phyloP scores from a whole-genome alignment of 2,113 vertebrate genomes.

The Triplophysa rosa region DNA sequence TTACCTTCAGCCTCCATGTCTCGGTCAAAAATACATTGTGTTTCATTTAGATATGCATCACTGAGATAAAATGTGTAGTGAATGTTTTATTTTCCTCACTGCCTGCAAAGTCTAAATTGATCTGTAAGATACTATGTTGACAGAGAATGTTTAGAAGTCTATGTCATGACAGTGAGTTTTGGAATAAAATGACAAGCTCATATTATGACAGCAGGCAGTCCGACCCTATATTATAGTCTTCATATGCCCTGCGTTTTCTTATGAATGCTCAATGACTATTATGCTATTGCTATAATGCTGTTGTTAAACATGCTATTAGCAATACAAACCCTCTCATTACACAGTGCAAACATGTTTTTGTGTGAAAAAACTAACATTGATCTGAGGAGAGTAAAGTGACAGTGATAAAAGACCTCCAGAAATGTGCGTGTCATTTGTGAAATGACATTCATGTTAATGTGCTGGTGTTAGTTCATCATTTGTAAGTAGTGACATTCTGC shows the following conservation, averaged over 20 bases:
- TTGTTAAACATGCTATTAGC: constrained; percentile 2
- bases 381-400: not conserved
- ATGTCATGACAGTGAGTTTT: not conserved
- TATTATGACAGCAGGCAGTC: not conserved
- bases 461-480: not conserved
- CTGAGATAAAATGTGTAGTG: too few relatives aligned
- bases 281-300: too few relatives aligned
- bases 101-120: too few relatives aligned
- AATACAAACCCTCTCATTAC: not conserved
- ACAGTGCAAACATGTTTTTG: not conserved
- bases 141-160: not conserved
- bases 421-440: not conserved
- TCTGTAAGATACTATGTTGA: not conserved
- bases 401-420: not conserved
- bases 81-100: too few relatives aligned
- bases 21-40: too few relatives aligned
- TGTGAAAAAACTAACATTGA: not conserved
- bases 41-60: too few relatives aligned
- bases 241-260: not conserved
- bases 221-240: not conserved
- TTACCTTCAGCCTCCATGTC: too few relatives aligned
- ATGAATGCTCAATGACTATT: constrained; percentile 10
- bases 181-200: not conserved
- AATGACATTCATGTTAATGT: not conserved
- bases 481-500: not conserved